Conservation (phyloP, 2,113 vertebrate species). For the Tyrannus savana region DNA sequence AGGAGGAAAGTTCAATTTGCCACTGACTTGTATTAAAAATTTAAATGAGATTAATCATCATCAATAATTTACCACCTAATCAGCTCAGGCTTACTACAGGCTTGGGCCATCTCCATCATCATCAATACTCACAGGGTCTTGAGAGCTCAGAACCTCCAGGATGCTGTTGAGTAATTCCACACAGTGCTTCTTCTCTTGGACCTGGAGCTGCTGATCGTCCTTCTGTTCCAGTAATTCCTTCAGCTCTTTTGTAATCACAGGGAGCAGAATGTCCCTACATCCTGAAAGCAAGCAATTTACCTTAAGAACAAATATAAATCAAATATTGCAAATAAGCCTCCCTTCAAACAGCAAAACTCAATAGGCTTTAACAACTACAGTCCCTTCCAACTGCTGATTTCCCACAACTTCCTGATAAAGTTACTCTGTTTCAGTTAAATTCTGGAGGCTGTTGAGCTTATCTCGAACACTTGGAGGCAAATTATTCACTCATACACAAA, state of each 20-base stretch:
- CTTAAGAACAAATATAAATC: not conserved
- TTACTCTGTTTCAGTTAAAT: not conserved
- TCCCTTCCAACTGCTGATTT: not conserved
- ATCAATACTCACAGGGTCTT: constrained; percentile 84
- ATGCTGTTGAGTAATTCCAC: constrained; percentile 94
- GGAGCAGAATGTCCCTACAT: constrained; percentile 93
- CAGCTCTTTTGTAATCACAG: constrained; percentile 93
- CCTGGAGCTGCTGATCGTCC: constrained; percentile 70
- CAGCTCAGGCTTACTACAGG: not conserved
- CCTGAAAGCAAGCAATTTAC: constrained; percentile 74
- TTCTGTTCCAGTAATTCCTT: constrained; percentile 85
- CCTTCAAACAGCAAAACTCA: not conserved
- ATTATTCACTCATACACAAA: not conserved
- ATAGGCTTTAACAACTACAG: not conserved
- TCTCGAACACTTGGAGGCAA: not conserved
- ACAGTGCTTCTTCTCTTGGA: constrained; percentile 81
- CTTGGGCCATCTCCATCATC: not conserved
- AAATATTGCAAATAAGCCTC: not conserved
- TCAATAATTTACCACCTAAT: constrained; percentile 70
- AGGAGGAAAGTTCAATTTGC: constrained; percentile 13
- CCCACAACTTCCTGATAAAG: not conserved
- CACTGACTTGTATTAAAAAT: constrained; percentile 54
- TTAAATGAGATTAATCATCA: constrained; percentile 51
- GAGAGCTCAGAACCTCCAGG: constrained; percentile 90
- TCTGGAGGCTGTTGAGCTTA: not conserved